Percentiles rank a stretch among this genome's conserved stretches.
These are phyloP conservation scores for Lycia hirtaria DNA, from an alignment of 2,888 invertebrate species.

Conservation along the genomic window DNA sequence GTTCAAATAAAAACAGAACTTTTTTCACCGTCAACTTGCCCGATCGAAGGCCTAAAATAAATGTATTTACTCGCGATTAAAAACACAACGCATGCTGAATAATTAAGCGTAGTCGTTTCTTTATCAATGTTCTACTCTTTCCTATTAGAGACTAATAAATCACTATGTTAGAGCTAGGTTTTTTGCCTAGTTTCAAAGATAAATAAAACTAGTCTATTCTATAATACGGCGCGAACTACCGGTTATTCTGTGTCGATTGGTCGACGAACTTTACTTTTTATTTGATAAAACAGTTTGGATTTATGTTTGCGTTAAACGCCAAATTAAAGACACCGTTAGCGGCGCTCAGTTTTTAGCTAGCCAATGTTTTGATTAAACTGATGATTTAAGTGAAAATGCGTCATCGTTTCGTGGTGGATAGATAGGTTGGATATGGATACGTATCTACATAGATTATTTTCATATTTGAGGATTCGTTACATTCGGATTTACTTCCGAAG, in stretches of 20 bases:
- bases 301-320: not conserved
- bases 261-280: slow-evolving; percentile 16
- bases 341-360: not conserved
- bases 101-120: not conserved
- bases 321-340: not conserved
- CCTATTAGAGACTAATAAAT: slow-evolving; percentile 24
- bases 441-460: too few relatives aligned
- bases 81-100: too few relatives aligned
- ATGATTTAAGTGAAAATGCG: too few relatives aligned
- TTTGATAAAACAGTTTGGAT: slow-evolving; percentile 9
- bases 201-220: slow-evolving; percentile 22
- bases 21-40: too few relatives aligned
- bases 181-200: slow-evolving; percentile 18
- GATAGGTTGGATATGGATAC: too few relatives aligned
- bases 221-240: not conserved
- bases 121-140: not conserved
- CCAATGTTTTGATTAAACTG: too few relatives aligned
- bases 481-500: too few relatives aligned
- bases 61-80: too few relatives aligned
- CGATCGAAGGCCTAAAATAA: too few relatives aligned
- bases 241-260: not conserved
- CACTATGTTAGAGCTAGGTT: slow-evolving; percentile 16
- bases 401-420: too few relatives aligned
- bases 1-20: too few relatives aligned
- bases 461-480: too few relatives aligned